Evolutionary conservation across 2,797 vertebrate species (phyloP).

Genomic region (Potorous gilbertii): DNA sequence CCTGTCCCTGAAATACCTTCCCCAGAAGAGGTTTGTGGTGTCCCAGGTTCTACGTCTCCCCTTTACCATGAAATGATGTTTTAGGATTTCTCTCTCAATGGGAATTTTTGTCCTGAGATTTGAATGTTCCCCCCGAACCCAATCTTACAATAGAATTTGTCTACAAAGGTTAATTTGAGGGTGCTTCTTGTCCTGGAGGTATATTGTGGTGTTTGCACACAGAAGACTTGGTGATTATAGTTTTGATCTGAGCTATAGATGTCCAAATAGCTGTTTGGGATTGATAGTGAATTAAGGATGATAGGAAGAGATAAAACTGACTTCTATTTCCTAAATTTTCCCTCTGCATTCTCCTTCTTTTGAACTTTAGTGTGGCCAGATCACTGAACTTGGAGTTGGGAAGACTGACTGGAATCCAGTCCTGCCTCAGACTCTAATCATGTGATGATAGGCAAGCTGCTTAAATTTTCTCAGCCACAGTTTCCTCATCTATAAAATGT

Average conservation of each 20-base stretch:
- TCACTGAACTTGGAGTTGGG: background rate
- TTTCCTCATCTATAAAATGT: constrained; percentile 20
- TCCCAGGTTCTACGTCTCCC: background rate
- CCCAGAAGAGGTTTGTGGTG: background rate
- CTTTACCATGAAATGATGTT: background rate
- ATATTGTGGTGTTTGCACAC: background rate
- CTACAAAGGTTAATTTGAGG: background rate
- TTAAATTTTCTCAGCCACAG: constrained; percentile 35
- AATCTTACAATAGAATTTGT: background rate
- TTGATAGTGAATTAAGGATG: background rate
- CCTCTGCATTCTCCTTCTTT: constrained; percentile 8
- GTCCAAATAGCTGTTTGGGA: background rate
- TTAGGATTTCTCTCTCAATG: background rate
- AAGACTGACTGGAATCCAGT: background rate
- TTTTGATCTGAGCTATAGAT: background rate
- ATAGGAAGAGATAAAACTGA: background rate
- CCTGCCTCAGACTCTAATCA: background rate
- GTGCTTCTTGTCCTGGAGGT: background rate
- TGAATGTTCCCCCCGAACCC: background rate
- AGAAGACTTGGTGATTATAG: background rate
- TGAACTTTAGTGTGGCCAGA: background rate
- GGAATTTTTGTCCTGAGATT: background rate
- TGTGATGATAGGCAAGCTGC: constrained; percentile 12
- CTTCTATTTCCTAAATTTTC: background rate
- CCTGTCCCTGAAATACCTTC: background rate